Evolutionary conservation across 2,888 invertebrate species (phyloP).

Genomic region (Ormyrus nitidulus): DNA sequence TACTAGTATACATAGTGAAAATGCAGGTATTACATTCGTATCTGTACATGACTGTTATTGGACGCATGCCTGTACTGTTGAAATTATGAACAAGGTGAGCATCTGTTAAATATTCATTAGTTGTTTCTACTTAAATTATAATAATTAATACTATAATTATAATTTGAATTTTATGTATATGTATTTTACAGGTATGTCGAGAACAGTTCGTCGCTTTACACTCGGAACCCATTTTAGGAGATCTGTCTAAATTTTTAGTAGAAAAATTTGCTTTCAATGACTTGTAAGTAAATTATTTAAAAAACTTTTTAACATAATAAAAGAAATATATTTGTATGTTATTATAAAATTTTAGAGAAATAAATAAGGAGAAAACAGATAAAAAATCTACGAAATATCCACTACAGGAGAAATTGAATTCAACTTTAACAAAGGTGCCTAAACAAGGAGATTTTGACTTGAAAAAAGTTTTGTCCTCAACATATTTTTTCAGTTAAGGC

Average conservation of each 20-base stretch:
- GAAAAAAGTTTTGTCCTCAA: constrained; percentile 84
- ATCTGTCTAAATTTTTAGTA: constrained; percentile 86
- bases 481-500: constrained; percentile 89
- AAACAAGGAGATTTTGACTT: constrained; percentile 87
- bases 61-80: constrained; percentile 95
- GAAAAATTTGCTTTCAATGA: constrained; percentile 78
- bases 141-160: not conserved
- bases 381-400: constrained; percentile 57
- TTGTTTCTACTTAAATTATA: constrained; percentile 16
- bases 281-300: constrained; percentile 40
- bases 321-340: not conserved
- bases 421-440: constrained; percentile 81
- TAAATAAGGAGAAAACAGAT: constrained; percentile 64
- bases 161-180: not conserved
- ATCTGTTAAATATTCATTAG: not conserved
- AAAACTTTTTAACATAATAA: no score
- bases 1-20: constrained; percentile 92
- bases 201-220: constrained; percentile 98
- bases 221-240: constrained; percentile 92
- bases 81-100: constrained; percentile 89
- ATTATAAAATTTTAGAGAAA: constrained; percentile 74
- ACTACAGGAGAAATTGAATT: constrained; percentile 75
- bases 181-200: constrained; percentile 87
- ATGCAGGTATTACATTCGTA: constrained; percentile 90
- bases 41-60: constrained; percentile 99